A percentile compares a stretch with the other conserved stretches of the same genome.
phyloP scores from a whole-genome alignment of 2,113 vertebrate species.

The Oenanthe melanoleuca region DNA sequence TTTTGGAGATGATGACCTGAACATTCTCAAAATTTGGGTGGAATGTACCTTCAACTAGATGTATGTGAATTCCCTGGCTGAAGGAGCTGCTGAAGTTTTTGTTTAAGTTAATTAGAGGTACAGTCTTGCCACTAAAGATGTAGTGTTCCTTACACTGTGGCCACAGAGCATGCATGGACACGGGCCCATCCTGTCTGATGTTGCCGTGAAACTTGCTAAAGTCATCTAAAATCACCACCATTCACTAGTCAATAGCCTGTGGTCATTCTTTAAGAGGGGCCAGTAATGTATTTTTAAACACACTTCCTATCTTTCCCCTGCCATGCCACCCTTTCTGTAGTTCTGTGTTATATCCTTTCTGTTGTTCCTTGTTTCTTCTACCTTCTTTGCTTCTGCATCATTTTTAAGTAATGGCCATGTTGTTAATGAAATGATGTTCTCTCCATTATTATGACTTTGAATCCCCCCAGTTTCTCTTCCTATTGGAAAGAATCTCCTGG shows the following conservation, averaged over 20 bases:
- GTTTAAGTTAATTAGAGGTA: not conserved
- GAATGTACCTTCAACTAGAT: not conserved
- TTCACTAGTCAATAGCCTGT: not conserved
- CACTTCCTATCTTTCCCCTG: not conserved
- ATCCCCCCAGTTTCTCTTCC: not conserved
- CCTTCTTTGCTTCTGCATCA: not conserved
- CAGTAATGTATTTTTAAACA: not conserved
- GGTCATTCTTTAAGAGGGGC: not conserved
- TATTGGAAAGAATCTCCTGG: not conserved
- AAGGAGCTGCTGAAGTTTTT: not conserved
- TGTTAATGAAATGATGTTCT: not conserved
- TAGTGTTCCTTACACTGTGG: not conserved
- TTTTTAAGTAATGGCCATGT: not conserved
- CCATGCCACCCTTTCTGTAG: not conserved
- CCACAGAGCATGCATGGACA: rapidly evolving
- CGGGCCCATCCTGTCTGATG: not conserved
- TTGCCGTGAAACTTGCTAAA: not conserved
- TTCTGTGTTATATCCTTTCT: not conserved
- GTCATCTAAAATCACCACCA: not conserved
- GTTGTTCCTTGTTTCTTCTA: not conserved
- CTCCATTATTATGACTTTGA: not conserved
- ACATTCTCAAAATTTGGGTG: not conserved
- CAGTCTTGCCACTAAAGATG: not conserved
- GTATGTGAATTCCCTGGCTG: not conserved
- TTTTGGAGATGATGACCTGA: not conserved